These are phyloP conservation scores for Amphilophus citrinellus DNA, from an alignment of 2,113 vertebrate genomes.

Conservation along the genomic window DNA sequence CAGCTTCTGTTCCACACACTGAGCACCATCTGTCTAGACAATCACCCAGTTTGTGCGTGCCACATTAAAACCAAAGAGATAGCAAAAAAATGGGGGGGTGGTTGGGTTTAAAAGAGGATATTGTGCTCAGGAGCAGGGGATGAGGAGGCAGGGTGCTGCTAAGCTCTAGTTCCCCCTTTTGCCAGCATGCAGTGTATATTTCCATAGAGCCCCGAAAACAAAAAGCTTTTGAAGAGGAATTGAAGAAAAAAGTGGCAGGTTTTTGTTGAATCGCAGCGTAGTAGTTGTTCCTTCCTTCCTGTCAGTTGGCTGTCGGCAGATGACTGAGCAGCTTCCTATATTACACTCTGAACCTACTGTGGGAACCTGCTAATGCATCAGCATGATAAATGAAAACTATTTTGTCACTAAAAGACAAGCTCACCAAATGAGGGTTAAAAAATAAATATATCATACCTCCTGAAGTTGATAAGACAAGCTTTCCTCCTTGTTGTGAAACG, in stretches of 20 bases:
- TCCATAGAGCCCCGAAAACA: not conserved
- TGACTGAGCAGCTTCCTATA: constrained; percentile 67
- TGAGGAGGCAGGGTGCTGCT: constrained; percentile 7
- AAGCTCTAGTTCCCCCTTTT: constrained; percentile 67
- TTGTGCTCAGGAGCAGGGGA: constrained; percentile 22
- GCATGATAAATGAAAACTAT: not conserved
- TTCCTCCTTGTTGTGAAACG: constrained; percentile 8
- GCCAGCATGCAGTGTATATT: constrained; percentile 2
- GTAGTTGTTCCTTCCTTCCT: constrained; percentile 76
- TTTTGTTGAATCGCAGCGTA: not conserved
- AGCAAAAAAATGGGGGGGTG: constrained; percentile 42
- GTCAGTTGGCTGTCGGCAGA: constrained; percentile 64
- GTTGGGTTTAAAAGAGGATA: constrained; percentile 65
- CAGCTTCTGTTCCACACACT: constrained; percentile 61
- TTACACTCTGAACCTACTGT: not conserved
- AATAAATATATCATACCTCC: not conserved
- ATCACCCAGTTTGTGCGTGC: constrained; percentile 55
- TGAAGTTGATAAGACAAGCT: not conserved
- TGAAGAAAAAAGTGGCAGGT: constrained; percentile 38
- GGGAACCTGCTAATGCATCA: constrained; percentile 14
- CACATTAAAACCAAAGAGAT: constrained; percentile 62
- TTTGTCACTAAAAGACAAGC: constrained; percentile 5
- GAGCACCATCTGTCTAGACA: constrained; percentile 78
- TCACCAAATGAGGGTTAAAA: not conserved
- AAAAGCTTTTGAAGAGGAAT: constrained; percentile 46